A percentile compares a stretch with the other conserved stretches of the same genome.
Conservation (phyloP, 2,888 invertebrate species). For the Philereme vetulata region DNA sequence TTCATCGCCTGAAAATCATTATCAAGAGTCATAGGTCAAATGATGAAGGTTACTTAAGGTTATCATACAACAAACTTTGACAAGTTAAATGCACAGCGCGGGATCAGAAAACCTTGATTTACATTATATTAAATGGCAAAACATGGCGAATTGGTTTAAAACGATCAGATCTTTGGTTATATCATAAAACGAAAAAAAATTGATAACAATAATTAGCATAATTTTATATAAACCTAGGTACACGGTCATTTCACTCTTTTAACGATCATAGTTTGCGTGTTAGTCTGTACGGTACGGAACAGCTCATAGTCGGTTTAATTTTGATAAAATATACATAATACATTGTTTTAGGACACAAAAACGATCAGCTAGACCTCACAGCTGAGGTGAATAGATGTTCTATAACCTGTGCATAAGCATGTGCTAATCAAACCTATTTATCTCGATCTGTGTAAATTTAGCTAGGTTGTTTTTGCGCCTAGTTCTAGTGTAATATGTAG, state of each 20-base stretch:
- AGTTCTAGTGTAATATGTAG: conserved; percentile 13
- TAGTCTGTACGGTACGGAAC: too few relatives aligned
- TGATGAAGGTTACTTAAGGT: conserved; percentile 10
- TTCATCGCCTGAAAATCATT: conserved; percentile 11
- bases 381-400: too few relatives aligned
- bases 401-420: too few relatives aligned
- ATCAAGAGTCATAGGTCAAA: conserved; percentile 9
- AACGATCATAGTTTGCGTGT: too few relatives aligned
- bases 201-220: conserved; percentile 9
- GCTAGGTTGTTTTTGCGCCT: conserved; percentile 19
- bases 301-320: too few relatives aligned
- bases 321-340: too few relatives aligned
- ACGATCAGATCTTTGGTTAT: conserved; percentile 26
- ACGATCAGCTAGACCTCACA: too few relatives aligned
- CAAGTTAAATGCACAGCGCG: conserved; percentile 12
- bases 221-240: conserved; percentile 13
- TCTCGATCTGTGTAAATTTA: too few relatives aligned
- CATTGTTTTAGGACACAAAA: too few relatives aligned
- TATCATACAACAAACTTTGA: conserved; percentile 11
- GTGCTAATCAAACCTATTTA: too few relatives aligned
- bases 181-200: not conserved
- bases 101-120: conserved; percentile 4
- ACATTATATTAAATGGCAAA: conserved; percentile 25
- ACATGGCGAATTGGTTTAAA: conserved; percentile 21
- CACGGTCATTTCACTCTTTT: too few relatives aligned